These are phyloP conservation scores for Harmothoe impar DNA, from an alignment of 2,888 invertebrate species.

Conservation along the genomic window DNA sequence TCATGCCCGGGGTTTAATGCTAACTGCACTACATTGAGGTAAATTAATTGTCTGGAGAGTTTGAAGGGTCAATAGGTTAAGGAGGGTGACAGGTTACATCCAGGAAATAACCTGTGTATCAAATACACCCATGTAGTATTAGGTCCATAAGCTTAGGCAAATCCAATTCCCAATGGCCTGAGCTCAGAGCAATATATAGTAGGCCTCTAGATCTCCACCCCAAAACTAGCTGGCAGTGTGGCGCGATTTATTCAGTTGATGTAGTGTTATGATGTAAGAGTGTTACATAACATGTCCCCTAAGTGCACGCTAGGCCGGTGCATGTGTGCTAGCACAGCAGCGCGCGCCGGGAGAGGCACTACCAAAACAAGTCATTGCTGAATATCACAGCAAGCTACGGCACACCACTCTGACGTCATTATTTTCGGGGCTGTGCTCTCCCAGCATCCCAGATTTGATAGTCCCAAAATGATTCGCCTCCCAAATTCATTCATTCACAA, in stretches of 20 bases:
- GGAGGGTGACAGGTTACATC: no score
- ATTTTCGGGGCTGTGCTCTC: constrained; percentile 12
- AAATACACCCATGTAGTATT: no score
- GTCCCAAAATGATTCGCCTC: constrained; percentile 16
- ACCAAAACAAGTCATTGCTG: constrained; percentile 54
- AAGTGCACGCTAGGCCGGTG: not conserved
- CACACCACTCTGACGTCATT: constrained; percentile 38
- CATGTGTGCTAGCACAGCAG: not conserved
- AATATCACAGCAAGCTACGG: not conserved
- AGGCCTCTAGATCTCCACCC: no score
- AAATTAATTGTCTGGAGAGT: no score
- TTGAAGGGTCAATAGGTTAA: no score
- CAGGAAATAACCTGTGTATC: no score
- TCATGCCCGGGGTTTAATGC: no score
- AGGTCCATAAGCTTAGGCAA: no score
- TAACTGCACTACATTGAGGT: no score
- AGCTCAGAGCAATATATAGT: no score
- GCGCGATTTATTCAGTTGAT: constrained; percentile 1
- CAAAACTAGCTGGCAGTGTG: not conserved
- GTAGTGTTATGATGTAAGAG: not conserved
- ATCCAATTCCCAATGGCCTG: no score
- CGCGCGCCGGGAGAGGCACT: not conserved
- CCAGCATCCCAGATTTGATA: constrained; percentile 44
- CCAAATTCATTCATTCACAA: constrained; percentile 28
- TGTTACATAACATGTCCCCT: not conserved